Conservation (phyloP, 2,797 vertebrate genomes). For the Lithobates sylvaticus region DNA sequence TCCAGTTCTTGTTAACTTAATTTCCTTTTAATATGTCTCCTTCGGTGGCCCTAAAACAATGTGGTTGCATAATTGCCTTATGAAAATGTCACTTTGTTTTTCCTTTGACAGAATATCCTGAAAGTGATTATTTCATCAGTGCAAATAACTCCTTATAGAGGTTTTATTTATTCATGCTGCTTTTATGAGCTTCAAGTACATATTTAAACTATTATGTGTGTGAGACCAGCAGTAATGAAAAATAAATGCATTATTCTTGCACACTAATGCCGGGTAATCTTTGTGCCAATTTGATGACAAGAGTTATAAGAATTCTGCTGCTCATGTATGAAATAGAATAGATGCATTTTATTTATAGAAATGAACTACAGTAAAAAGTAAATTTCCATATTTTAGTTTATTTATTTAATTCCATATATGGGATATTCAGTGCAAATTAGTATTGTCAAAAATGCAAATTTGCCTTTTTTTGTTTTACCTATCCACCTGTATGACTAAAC, state of each 20-base stretch:
- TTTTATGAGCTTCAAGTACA: neutral
- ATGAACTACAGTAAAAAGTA: too few relatives aligned
- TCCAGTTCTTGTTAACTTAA: slow-evolving; percentile 16
- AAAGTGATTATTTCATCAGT: slow-evolving; percentile 14
- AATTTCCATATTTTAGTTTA: too few relatives aligned
- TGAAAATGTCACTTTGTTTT: slow-evolving; percentile 32
- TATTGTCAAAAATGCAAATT: too few relatives aligned
- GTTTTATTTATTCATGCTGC: slow-evolving; percentile 37
- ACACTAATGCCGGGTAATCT: neutral
- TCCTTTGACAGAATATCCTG: slow-evolving; percentile 4
- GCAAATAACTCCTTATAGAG: slow-evolving; percentile 12
- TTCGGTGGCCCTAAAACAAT: neutral
- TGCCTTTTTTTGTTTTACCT: too few relatives aligned
- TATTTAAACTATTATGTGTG: slow-evolving; percentile 21
- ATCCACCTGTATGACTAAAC: too few relatives aligned
- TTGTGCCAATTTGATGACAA: too few relatives aligned
- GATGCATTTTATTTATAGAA: too few relatives aligned
- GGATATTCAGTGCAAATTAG: too few relatives aligned
- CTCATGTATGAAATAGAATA: too few relatives aligned
- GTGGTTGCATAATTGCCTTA: slow-evolving; percentile 21
- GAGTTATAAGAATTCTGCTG: too few relatives aligned
- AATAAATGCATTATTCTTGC: slow-evolving; percentile 19
- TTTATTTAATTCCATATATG: too few relatives aligned
- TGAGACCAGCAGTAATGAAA: slow-evolving; percentile 23
- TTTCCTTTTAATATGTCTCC: neutral